These are phyloP conservation scores for Cheilosia vernalis DNA, from an alignment of 2,888 invertebrate species.

Conservation along the genomic window DNA sequence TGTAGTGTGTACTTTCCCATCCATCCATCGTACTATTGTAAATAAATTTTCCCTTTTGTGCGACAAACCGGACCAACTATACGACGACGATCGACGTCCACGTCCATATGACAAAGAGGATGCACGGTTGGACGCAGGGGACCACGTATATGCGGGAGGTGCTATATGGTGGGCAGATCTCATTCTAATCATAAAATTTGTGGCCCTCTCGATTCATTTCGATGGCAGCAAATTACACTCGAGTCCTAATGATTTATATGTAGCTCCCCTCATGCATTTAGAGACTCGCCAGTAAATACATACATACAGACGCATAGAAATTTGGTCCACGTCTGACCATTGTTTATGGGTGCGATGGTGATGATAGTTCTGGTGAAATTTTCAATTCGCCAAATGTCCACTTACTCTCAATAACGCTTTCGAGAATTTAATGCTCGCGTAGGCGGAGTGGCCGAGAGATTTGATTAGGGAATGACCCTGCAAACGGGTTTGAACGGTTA, in stretches of 20 bases:
- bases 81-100: slow-evolving; percentile 28
- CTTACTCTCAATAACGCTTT: slow-evolving; percentile 18
- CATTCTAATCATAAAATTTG: slow-evolving; percentile 63
- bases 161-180: background rate
- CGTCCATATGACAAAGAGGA: slow-evolving; percentile 45
- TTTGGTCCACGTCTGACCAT: slow-evolving; percentile 5
- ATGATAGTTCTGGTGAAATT: slow-evolving; percentile 37
- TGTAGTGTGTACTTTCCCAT: background rate
- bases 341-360: slow-evolving; percentile 29
- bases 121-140: background rate
- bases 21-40: slow-evolving; percentile 40
- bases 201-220: slow-evolving; percentile 58
- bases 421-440: background rate
- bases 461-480: slow-evolving; percentile 32
- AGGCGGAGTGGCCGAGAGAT: slow-evolving; percentile 1
- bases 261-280: slow-evolving; percentile 25
- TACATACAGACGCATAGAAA: background rate
- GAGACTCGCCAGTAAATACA: background rate
- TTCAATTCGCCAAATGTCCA: slow-evolving; percentile 40
- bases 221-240: slow-evolving; percentile 63
- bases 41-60: slow-evolving; percentile 65
- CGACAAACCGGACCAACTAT: slow-evolving; percentile 41
- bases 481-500: slow-evolving; percentile 4
- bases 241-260: slow-evolving; percentile 64
- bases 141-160: background rate